Base-by-base conservation (phyloP, 2,888 invertebrate genomes). In the Drosophila recens region DNA sequence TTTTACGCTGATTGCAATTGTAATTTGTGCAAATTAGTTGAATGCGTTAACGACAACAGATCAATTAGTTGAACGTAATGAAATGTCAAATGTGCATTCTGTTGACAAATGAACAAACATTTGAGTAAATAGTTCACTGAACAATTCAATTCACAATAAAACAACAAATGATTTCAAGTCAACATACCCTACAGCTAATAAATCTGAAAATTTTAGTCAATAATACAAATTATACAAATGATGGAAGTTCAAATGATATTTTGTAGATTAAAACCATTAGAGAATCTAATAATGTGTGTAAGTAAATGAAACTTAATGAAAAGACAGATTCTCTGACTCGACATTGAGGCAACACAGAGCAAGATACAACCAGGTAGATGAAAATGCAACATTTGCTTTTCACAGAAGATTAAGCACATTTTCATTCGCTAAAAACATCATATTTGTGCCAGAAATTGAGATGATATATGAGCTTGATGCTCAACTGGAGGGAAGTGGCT, bases 51-150 rank as follows among this genome's bases (percentile, higher is more conserved):
- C 49, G 45, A 43, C 45, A 36, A 57, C 51, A 38, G 65, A 38
- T 65, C 58, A 65, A 65, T 65, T 65, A 65, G 58, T 58, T 23
- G 8, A 34, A 11, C 15, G 10, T 30, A 52, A 45, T 62, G 34
- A 62, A 33, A 57, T 59, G 63, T 36, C 59, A 67, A 53, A 48
- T 20, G 23, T 33, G 45, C 58, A 48, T 23, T 46, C 30, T 58
- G 53, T 54, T 76, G 75, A 76, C 76, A 75, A 76, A 76, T 75
- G 66, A 52, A 63, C 73, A 69, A 72, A 68, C 72, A 75, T 53
- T 72, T 59, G 45, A 66, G 48, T 54, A 58, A 59, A 65, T 62
- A 58, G 59, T 68, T 68, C 49, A 68, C 33, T 64, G 45, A 49
- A 40, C 68, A 64, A 52, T 61, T 51, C 13, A 40, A 20, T 36